Evolutionary conservation across 2,113 vertebrate species (phyloP), one percentile per base, ranked within the genome.

Genomic region (Xerus inauris): DNA sequence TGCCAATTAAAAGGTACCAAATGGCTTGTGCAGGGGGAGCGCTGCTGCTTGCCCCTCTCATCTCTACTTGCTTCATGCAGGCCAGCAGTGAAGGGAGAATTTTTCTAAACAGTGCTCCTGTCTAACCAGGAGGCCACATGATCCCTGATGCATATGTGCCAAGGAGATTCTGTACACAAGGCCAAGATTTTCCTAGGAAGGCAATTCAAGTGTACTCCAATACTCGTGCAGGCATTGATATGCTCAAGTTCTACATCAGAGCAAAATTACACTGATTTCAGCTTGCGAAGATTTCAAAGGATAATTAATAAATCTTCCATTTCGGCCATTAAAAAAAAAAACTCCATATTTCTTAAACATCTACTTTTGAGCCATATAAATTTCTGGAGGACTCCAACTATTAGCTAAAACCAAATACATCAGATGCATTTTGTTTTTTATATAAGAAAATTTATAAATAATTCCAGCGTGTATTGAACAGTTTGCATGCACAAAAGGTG

Each of bases 381-480:
- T 80, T 47, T 26, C 47, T 42, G 42, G n/a, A 20, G 22, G 7
- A 12, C 30, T 69, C 95, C 8, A 87, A 54, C 35, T 67, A 72
- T 51, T 87, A 75, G 35, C 30, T 72, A 94, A 54, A 54, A 82
- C 10, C 87, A 67, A 82, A 62, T 85, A 88, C 1, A 57, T 32
- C 47, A 84, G 30, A 13, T 67, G 77, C 17, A 47, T 81, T 95
- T 96, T 62, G 30, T 85, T 77, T 93, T 96, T 92, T 64, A 47
- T 45, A n/a, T 22, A 75, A 38, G 54, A 75, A 75, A 42, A 49
- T 67, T 73, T 90, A 76, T 5, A 94, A 95, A 86, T 69, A 77
- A 67, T 51, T 1, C 5, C 13, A 17, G 38, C 77, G 57, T 62
- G 54, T 83, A 73, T 12, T 93, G 24, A 38, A 67, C 6, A 86